These are phyloP conservation scores for Gadus macrocephalus DNA, from an alignment of 2,113 vertebrate genomes.

Conservation along the genomic window DNA sequence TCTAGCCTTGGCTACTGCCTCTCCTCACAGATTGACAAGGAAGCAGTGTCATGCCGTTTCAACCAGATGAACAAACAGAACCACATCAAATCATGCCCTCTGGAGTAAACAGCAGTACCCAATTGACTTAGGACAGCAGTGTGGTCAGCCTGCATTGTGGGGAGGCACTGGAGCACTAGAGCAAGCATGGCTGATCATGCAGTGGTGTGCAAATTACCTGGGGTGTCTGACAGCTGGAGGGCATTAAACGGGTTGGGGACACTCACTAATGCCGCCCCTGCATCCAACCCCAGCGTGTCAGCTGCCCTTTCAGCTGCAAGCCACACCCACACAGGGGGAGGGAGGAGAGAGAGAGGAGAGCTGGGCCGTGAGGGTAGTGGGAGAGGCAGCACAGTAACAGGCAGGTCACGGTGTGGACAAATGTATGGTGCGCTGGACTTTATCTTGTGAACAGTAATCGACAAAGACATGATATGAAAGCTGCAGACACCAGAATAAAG, in stretches of 20 bases:
- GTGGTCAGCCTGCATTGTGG: no score
- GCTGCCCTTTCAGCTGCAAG: constrained; percentile 75
- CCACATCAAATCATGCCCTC: constrained; percentile 21
- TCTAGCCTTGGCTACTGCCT: constrained; percentile 41
- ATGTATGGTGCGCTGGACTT: not conserved
- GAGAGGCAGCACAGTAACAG: not conserved
- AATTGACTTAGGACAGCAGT: not conserved
- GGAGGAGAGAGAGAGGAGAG: constrained; percentile 35
- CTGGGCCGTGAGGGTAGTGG: constrained; percentile 21
- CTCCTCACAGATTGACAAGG: constrained; percentile 60
- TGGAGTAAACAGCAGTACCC: constrained; percentile 10
- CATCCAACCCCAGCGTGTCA: constrained; percentile 74
- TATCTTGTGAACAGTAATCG: not conserved
- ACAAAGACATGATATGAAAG: not conserved
- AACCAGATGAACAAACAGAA: constrained; percentile 40
- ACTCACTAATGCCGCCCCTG: constrained; percentile 72
- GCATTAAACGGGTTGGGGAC: constrained; percentile 81
- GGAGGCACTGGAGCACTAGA: no score
- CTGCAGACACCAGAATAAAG: not conserved
- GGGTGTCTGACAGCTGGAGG: constrained; percentile 77
- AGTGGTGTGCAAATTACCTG: constrained; percentile 72
- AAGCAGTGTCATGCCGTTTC: constrained; percentile 49
- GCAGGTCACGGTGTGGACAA: not conserved
- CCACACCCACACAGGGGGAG: constrained; percentile 20
- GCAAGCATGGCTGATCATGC: no score